These are phyloP conservation scores for Enteromius fasciolatus DNA, from an alignment of 2,797 vertebrate genomes.

Conservation along the genomic window DNA sequence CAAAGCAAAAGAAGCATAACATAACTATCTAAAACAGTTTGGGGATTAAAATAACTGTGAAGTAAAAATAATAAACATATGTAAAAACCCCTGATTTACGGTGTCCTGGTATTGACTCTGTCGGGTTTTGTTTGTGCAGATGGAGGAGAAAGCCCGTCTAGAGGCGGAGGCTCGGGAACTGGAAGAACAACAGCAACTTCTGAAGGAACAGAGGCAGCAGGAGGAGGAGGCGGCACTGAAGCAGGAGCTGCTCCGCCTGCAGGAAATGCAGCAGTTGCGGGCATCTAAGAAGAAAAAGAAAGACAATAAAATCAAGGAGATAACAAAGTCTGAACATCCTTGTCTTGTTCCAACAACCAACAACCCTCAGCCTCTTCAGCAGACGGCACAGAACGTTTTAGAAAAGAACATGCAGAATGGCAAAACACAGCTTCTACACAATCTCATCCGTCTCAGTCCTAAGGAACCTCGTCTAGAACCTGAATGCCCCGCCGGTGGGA, in stretches of 20 bases:
- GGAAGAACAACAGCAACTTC: slow-evolving; percentile 82
- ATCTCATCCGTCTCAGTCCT: slow-evolving; percentile 68
- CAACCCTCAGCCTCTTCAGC: slow-evolving; percentile 81
- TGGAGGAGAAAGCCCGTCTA: slow-evolving; percentile 92
- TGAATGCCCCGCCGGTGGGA: slow-evolving; percentile 60
- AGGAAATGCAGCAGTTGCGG: slow-evolving; percentile 88
- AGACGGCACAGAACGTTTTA: slow-evolving; percentile 78
- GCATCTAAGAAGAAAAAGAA: slow-evolving; percentile 95
- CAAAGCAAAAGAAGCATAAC: too few relatives aligned
- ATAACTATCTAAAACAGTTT: too few relatives aligned
- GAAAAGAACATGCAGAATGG: slow-evolving; percentile 79
- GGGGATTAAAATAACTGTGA: too few relatives aligned
- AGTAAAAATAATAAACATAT: too few relatives aligned
- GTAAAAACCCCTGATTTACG: background rate
- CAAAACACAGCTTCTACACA: slow-evolving; percentile 76
- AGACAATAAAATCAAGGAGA: slow-evolving; percentile 83
- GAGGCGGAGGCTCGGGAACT: slow-evolving; percentile 87
- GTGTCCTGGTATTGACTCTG: background rate
- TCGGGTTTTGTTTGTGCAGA: slow-evolving; percentile 69
- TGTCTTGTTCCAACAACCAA: slow-evolving; percentile 67
- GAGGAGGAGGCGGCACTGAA: slow-evolving; percentile 86
- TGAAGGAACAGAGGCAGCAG: slow-evolving; percentile 81
- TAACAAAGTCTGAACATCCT: slow-evolving; percentile 63
- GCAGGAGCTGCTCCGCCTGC: slow-evolving; percentile 87
- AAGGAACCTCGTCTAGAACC: slow-evolving; percentile 67